Evolutionary conservation across 2,113 vertebrate genomes (phyloP).

Genomic region (Noturus placidus): DNA sequence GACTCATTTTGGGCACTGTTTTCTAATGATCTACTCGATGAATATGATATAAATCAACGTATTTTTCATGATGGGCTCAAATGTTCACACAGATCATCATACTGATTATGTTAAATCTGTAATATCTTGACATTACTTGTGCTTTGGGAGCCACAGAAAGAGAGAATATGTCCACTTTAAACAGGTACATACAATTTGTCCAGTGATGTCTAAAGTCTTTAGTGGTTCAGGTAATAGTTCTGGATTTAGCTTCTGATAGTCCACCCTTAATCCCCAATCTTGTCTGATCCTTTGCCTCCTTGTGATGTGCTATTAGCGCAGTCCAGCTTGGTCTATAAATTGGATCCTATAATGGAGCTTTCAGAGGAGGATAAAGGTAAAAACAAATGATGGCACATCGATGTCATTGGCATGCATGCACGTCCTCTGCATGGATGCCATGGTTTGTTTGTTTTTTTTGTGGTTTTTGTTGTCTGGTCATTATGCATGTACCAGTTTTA

Average conservation of each 20-base stretch:
- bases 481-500: constrained; percentile 32
- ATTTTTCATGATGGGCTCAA: not conserved
- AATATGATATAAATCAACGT: not conserved
- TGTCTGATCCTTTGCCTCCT: constrained; percentile 59
- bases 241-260: not conserved
- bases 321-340: constrained; percentile 76
- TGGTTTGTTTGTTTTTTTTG: constrained; percentile 34
- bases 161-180: not conserved
- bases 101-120: not conserved
- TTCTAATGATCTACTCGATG: not conserved
- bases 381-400: constrained; percentile 61
- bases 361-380: constrained; percentile 94
- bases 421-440: constrained; percentile 41
- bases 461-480: constrained; percentile 15
- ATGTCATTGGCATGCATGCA: constrained; percentile 52
- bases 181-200: not conserved
- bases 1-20: too few species aligned
- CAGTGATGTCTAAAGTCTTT: not conserved
- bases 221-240: not conserved
- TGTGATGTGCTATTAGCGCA: constrained; percentile 80
- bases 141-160: not conserved
- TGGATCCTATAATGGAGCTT: constrained; percentile 95
- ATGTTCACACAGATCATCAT: not conserved
- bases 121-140: not conserved
- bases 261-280: constrained; percentile 49